Evolutionary conservation across 2,797 vertebrate species (phyloP).

Genomic region (Gobio occitaniae): DNA sequence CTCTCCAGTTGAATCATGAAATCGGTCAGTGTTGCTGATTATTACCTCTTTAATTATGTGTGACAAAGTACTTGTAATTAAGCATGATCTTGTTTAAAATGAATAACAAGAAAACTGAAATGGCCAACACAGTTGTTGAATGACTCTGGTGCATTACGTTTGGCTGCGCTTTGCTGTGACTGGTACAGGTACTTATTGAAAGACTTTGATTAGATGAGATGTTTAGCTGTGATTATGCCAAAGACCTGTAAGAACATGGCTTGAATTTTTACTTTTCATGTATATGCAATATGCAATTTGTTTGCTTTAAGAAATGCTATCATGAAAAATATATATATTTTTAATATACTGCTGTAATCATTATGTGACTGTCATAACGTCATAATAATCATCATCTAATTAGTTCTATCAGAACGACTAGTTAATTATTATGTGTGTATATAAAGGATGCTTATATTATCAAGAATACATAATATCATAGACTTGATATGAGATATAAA

Average conservation of each 20-base stretch:
- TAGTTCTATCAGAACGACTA: neutral
- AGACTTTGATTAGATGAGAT: slow-evolving; percentile 24
- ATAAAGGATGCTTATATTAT: neutral
- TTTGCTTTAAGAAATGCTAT: neutral
- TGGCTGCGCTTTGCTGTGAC: neutral
- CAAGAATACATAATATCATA: neutral
- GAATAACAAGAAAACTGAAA: neutral
- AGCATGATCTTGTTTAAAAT: neutral
- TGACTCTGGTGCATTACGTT: neutral
- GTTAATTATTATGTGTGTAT: neutral
- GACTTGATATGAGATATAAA: neutral
- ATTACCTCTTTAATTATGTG: neutral
- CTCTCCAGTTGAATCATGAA: neutral
- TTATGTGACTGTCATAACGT: neutral
- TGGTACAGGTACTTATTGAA: neutral
- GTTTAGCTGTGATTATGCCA: slow-evolving; percentile 16
- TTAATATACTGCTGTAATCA: neutral
- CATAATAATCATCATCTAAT: neutral
- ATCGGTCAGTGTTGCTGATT: neutral
- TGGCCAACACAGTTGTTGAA: neutral
- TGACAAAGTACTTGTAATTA: neutral
- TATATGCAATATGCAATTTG: neutral
- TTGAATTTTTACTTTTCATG: neutral
- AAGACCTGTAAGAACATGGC: slow-evolving; percentile 6
- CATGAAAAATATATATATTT: neutral